Percentiles rank a stretch among this genome's conserved stretches.
Evolutionary conservation across 1,140 invertebrate genomes (phyloP).

Genomic region (Leptonema lineaticorne): DNA sequence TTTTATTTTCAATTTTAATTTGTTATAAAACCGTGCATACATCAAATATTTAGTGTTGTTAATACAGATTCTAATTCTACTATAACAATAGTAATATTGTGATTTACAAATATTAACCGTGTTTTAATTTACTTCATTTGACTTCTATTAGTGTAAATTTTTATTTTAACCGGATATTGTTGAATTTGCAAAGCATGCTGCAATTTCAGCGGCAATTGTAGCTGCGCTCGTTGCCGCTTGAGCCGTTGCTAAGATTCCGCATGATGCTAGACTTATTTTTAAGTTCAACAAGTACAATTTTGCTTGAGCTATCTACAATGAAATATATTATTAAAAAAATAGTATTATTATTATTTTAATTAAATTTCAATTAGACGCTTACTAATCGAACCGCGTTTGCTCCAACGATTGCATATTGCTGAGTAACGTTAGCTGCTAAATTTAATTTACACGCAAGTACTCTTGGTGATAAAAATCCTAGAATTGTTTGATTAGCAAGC

Average conservation of each 20-base stretch:
- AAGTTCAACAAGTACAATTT: slow-evolving; percentile 1
- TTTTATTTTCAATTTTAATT: too few species aligned
- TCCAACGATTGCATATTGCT: neutral
- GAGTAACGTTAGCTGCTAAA: neutral
- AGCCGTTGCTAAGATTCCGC: neutral
- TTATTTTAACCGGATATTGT: neutral
- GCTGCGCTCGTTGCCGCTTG: neutral
- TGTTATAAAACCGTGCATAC: too few species aligned
- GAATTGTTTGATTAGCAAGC: neutral
- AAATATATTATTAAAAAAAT: neutral
- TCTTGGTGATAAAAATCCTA: neutral
- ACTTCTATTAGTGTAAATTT: neutral
- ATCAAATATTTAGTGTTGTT: neutral
- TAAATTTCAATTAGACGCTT: neutral
- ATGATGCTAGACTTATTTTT: slow-evolving; percentile 1
- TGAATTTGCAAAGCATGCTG: neutral
- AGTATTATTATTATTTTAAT: too few species aligned
- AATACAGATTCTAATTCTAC: neutral
- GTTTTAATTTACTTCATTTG: neutral
- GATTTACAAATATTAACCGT: neutral
- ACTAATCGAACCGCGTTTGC: neutral
- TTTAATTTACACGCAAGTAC: slow-evolving; percentile 16
- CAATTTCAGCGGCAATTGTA: neutral
- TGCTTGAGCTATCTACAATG: neutral
- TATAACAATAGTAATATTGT: neutral